Conservation (phyloP, 2,888 invertebrate genomes). For the Theretra japonica region DNA sequence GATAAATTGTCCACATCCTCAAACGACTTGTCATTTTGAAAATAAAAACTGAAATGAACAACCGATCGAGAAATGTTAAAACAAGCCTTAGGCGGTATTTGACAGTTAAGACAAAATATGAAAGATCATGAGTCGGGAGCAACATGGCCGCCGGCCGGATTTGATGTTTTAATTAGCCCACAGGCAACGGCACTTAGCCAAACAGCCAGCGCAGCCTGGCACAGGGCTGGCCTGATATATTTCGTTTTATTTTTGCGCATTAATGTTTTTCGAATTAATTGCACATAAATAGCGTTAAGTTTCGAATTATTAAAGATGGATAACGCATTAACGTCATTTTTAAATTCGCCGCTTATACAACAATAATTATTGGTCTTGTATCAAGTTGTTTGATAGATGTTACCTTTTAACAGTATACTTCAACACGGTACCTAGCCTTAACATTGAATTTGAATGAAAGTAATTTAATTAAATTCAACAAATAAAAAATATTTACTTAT, state of each 20-base stretch:
- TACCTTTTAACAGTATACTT: too few relatives aligned
- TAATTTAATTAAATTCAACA: too few relatives aligned
- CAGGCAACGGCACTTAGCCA: constrained; percentile 75
- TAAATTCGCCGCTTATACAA: too few relatives aligned
- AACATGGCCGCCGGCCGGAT: constrained; percentile 59
- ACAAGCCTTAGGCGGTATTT: constrained; percentile 51
- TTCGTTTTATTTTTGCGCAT: background rate
- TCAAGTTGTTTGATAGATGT: too few relatives aligned
- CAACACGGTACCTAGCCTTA: too few relatives aligned
- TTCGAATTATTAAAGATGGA: too few relatives aligned
- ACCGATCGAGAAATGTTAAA: constrained; percentile 27
- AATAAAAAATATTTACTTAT: too few relatives aligned
- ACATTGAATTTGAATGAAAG: too few relatives aligned
- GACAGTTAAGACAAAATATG: constrained; percentile 82
- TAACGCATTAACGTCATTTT: too few relatives aligned
- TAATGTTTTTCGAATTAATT: background rate
- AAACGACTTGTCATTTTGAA: constrained; percentile 23
- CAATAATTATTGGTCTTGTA: too few relatives aligned
- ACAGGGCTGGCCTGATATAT: constrained; percentile 57
- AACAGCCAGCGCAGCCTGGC: constrained; percentile 62
- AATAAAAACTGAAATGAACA: constrained; percentile 22
- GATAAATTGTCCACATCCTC: constrained; percentile 18
- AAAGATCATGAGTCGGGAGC: constrained; percentile 71
- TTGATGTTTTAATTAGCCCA: constrained; percentile 83
- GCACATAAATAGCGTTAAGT: too few relatives aligned